Evolutionary conservation across 37 sponge, comb jelly and placozoan species (phyloP).

Genomic region (Eunapius fragilis): DNA sequence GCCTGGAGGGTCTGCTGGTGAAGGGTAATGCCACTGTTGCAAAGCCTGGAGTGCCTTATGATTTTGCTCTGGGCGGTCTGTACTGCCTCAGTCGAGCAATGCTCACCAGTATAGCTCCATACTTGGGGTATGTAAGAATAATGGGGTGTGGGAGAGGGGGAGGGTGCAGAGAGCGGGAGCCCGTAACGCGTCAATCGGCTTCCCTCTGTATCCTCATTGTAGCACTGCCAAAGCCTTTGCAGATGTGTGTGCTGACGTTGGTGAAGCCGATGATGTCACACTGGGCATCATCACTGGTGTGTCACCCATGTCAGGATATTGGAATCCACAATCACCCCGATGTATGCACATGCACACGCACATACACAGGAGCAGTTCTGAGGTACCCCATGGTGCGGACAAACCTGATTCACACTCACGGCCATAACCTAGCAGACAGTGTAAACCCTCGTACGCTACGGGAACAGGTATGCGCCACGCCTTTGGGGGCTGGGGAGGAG

Average conservation of each 20-base stretch:
- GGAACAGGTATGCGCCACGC: constrained; percentile 3
- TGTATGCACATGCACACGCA: neutral
- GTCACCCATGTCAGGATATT: neutral
- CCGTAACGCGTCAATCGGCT: too few species aligned
- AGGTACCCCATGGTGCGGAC: constrained; percentile 28
- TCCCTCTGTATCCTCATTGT: neutral
- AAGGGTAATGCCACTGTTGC: constrained; percentile 16
- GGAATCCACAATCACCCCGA: neutral
- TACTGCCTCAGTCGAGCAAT: constrained; percentile 62
- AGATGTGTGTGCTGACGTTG: constrained; percentile 15
- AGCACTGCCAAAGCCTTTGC: constrained; percentile 30
- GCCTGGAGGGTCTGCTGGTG: constrained; percentile 16
- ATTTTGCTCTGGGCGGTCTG: constrained; percentile 71
- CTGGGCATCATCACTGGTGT: constrained; percentile 36
- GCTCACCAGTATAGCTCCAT: constrained; percentile 21
- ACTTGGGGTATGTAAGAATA: constrained; percentile 20
- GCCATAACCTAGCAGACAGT: constrained; percentile 15
- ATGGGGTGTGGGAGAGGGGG: neutral
- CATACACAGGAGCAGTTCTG: constrained; percentile 10
- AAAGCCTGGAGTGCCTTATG: constrained; percentile 10
- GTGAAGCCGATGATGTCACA: constrained; percentile 63
- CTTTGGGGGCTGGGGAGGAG: too few species aligned
- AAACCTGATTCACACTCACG: constrained; percentile 47
- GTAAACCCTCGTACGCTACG: constrained; percentile 3
- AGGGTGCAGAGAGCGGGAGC: too few species aligned